Base-by-base conservation (phyloP, 2,888 invertebrate genomes). In the Mythimna albipuncta region DNA sequence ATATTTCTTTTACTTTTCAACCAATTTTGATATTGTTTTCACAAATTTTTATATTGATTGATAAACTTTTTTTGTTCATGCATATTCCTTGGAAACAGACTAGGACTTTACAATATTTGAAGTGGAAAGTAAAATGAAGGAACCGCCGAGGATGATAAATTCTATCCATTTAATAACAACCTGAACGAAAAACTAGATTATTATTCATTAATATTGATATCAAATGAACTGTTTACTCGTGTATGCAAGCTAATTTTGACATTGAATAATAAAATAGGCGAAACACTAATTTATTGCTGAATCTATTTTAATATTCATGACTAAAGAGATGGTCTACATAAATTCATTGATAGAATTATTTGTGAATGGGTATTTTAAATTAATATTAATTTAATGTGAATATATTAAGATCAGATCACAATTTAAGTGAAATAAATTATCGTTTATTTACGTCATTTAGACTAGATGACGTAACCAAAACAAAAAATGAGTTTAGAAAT, bases 191-290 rank as follows among this genome's bases (percentile, higher is more conserved):
- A 26, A 54, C 0, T 13, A n/a, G 9, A 26, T 35, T 35, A 19
- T 19, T 52, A 52, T 52, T 16, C 11, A 47, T 38, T 35, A 63
- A 72, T 57, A 74, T 55, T 38, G 2, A 61, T 44, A 44, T 44
- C 2, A 0, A 44, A 44, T 44, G 11, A 11, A 54, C 54, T 59
- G 35, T 41, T 38, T 11, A 41, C 54, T 41, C 47, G 38, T 21
- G 19, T 26, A 55, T 11, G 9, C 44, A 55, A 54, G 10, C n/a
- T 16, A 41, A 65, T 63, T 73, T 54, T 32, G 50, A n/a, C 59
- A 78, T 78, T 72, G 55, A 72, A 64, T 78, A 71, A 64, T 78
- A 10, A 55, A 64, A 16, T 26, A 6, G 19, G 35, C n/a, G 52
- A 32, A 57, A 62, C 38, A 61, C 50, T n/a, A 26, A 64, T 58